Percentiles rank a stretch among this genome's conserved stretches.
Conservation (phyloP, 2,888 invertebrate species). For the Pimpla rufipes region DNA sequence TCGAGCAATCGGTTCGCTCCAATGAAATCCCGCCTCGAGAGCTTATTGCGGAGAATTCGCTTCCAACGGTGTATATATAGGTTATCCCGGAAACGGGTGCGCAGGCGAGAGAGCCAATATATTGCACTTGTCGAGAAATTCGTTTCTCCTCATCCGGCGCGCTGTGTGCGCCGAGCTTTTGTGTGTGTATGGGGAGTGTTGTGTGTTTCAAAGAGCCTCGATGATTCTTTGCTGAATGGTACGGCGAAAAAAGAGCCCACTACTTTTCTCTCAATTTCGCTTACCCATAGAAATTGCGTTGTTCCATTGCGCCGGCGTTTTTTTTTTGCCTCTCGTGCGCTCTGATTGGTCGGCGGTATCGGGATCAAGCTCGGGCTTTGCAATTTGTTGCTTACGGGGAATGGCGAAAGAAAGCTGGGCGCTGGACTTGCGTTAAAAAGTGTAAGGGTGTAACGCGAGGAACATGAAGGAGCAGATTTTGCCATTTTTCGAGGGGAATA, state of each 20-base stretch:
- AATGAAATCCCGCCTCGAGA: conserved; percentile 79
- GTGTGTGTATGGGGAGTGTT: conserved; percentile 30
- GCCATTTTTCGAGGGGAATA: too few species aligned
- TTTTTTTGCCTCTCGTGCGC: background rate
- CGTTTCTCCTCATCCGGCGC: conserved; percentile 68
- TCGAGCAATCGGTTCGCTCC: conserved; percentile 76
- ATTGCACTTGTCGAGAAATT: conserved; percentile 75
- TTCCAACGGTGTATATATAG: conserved; percentile 69
- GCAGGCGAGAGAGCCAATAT: conserved; percentile 68
- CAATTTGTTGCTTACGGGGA: too few species aligned
- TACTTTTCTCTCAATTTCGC: conserved; percentile 37
- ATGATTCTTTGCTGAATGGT: conserved; percentile 27
- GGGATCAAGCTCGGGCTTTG: too few species aligned
- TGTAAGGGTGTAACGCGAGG: too few species aligned
- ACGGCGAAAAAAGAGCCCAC: background rate
- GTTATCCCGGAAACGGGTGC: conserved; percentile 58
- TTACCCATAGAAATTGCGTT: background rate
- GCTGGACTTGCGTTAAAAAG: too few species aligned
- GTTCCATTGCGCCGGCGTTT: background rate
- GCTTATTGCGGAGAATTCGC: conserved; percentile 79
- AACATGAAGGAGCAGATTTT: too few species aligned
- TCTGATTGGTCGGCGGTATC: too few species aligned
- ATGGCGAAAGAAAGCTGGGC: too few species aligned
- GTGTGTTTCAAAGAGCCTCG: conserved; percentile 35
- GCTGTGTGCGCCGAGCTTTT: conserved; percentile 15